These are phyloP conservation scores for Acronicta psi DNA, from an alignment of 2,888 invertebrate species.

Conservation along the genomic window DNA sequence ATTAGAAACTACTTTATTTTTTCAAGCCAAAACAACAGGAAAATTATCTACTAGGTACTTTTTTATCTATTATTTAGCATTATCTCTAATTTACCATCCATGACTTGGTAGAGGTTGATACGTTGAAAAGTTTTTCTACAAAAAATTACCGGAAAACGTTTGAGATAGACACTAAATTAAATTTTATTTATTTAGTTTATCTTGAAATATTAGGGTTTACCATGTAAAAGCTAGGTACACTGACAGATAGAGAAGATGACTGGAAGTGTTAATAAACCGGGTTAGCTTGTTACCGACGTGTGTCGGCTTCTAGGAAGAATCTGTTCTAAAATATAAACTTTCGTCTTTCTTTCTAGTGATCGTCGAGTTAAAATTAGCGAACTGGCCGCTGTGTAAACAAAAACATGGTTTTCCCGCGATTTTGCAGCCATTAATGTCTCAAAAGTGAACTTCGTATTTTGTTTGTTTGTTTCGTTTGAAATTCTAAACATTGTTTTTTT, in stretches of 20 bases:
- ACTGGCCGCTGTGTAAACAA: conserved; percentile 57
- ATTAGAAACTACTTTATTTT: conserved; percentile 23
- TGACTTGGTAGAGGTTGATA: not conserved
- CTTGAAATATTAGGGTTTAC: not conserved
- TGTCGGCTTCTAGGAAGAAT: conserved; percentile 49
- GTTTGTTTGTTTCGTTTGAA: conserved; percentile 34
- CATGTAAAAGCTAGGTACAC: conserved; percentile 14
- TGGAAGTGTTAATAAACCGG: conserved; percentile 43
- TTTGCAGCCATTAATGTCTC: conserved; percentile 31
- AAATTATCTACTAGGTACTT: conserved; percentile 4
- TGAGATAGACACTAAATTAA: not conserved
- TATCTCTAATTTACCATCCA: not conserved
- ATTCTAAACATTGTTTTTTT: conserved; percentile 18
- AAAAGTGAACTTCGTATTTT: conserved; percentile 39
- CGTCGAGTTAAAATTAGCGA: conserved; percentile 58
- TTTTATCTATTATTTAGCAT: too few species aligned
- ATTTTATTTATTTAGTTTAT: not conserved
- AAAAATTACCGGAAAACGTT: not conserved
- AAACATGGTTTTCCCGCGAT: conserved; percentile 63
- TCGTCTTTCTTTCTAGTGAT: conserved; percentile 57
- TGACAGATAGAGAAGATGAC: conserved; percentile 39
- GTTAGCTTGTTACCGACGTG: conserved; percentile 44
- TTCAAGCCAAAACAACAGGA: conserved; percentile 23
- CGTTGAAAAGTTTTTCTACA: not conserved
- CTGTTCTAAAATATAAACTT: conserved; percentile 52